These are phyloP conservation scores for Luffia ferchaultella DNA, from an alignment of 2,888 invertebrate species.

Conservation along the genomic window DNA sequence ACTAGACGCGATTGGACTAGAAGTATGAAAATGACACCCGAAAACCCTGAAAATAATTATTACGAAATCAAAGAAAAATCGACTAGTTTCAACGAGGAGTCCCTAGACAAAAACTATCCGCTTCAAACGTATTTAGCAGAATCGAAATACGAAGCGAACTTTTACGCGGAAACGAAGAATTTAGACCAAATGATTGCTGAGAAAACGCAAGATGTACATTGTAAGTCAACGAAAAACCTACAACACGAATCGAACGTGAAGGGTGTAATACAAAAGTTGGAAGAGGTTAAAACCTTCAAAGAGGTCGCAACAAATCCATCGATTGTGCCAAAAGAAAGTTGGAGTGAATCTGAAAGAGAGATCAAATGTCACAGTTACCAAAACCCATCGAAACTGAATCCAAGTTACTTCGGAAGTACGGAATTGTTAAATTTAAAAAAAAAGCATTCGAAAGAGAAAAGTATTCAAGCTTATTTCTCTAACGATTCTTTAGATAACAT, in stretches of 20 bases:
- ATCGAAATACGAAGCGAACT: not conserved
- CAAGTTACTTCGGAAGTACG: not conserved
- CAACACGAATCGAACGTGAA: slow-evolving; percentile 13
- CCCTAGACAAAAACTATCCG: not conserved
- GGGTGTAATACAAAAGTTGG: slow-evolving; percentile 10
- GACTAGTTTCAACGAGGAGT: not conserved
- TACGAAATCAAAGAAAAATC: not conserved
- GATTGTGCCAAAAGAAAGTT: slow-evolving; percentile 4
- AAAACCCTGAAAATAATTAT: not conserved
- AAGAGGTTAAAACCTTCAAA: slow-evolving; percentile 3
- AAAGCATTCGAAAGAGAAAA: slow-evolving; percentile 25
- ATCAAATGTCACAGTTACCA: slow-evolving; percentile 31
- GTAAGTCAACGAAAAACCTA: not conserved
- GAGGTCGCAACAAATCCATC: not conserved
- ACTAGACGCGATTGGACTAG: slow-evolving; percentile 43
- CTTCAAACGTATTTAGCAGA: not conserved
- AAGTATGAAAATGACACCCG: slow-evolving; percentile 10
- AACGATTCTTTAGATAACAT: slow-evolving; percentile 50
- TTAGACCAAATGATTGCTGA: too few species aligned
- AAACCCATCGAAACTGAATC: slow-evolving; percentile 5
- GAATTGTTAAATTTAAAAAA: not conserved
- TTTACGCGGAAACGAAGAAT: not conserved
- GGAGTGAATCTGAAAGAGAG: slow-evolving; percentile 30
- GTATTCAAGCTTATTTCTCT: slow-evolving; percentile 38
- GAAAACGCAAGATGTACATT: not conserved